These are phyloP conservation scores for Martes martes DNA, from an alignment of 2,113 vertebrate species.

Conservation along the genomic window DNA sequence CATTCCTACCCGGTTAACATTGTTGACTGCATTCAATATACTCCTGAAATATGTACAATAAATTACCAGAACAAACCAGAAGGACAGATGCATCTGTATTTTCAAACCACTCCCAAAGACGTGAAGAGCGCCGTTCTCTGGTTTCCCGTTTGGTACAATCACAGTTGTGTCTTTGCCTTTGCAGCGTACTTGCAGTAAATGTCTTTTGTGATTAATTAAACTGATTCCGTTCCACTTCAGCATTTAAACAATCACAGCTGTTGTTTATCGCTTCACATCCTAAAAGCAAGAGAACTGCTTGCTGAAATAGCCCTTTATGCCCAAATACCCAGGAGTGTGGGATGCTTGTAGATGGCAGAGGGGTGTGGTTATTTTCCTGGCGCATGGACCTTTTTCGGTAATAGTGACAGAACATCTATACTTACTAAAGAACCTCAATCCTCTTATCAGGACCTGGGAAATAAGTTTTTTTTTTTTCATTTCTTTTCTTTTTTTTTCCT, in stretches of 20 bases:
- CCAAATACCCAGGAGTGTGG: neutral
- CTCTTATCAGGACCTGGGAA: neutral
- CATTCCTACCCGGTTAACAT: neutral
- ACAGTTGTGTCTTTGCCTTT: neutral
- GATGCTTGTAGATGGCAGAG: neutral
- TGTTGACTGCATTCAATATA: neutral
- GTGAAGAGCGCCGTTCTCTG: neutral
- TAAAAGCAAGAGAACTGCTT: neutral
- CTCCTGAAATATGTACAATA: neutral
- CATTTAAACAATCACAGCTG: neutral
- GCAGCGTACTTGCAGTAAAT: neutral
- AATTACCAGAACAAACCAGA: neutral
- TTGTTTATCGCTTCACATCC: neutral
- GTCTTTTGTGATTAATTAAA: slow-evolving; percentile 56
- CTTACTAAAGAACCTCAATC: neutral
- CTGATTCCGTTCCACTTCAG: neutral
- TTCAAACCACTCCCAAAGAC: neutral
- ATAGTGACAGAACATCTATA: neutral
- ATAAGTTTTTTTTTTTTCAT: neutral
- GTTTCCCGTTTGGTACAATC: neutral
- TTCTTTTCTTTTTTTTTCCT: too few relatives aligned
- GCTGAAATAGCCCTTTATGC: neutral
- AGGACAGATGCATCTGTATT: neutral
- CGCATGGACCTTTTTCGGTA: neutral
- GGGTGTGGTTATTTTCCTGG: neutral